Evolutionary conservation across 2,888 invertebrate genomes (phyloP), one percentile per base, ranked within the genome.

Genomic region (Spisula solida): DNA sequence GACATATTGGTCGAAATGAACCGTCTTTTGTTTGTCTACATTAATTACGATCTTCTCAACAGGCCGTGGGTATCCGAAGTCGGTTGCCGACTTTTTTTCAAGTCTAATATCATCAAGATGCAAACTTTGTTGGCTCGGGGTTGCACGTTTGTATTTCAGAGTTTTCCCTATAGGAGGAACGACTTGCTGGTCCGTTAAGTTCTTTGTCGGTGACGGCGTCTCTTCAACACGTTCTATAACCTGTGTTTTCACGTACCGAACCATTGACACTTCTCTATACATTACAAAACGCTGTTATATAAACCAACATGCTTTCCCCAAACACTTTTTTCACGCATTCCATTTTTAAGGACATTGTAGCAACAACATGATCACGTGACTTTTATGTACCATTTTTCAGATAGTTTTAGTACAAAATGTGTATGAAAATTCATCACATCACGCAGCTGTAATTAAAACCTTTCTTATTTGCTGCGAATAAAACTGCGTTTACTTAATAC

Each of bases 1-100:
- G 6, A 91, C 89, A 70, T 83, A 56, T 12, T 91, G 81, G 48
- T 91, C 89, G 78, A 91, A 91, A 75, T 91, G 91, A 10, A 91
- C 91, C 18, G 88, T 88, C 56, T 82, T 87, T 79, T 89, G 89
- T 78, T 89, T 91, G 34, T 87, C 87, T 0, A 90, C 25, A 56
- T 80, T 78, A 5, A 86, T 41, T 20, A 81, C 85, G n/a, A 87
- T 66, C 47, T 80, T 87, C 55, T 85, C 78, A 18, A 87, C 85
- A 0, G 89, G 89, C 18, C 47, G 31, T 0, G 84, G 86, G 34
- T 75, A 84, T 14, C 86, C 89, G 34, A 70, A 88, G 10, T 90
- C 70, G 8, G 90, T 86, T 8, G 80, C 84, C 8, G 86, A 55
- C 48, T 82, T 86, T 47, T 88, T 88, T 34, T 86, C 80, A 18